phyloP scores from a whole-genome alignment of 1,140 invertebrate species.

The Adelges cooleyi region DNA sequence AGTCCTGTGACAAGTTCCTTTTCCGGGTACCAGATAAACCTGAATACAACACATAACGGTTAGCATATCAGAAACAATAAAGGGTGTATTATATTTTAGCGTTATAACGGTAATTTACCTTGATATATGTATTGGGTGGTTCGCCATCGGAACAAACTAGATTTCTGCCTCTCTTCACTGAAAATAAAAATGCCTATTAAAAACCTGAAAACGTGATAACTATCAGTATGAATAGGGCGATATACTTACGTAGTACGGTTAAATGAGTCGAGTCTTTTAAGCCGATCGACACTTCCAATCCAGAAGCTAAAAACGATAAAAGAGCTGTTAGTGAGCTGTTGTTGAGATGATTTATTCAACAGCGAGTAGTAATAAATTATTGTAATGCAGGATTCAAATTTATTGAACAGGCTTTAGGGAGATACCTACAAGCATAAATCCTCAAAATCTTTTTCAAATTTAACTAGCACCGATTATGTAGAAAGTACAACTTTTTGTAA shows the following conservation, averaged over 20 bases:
- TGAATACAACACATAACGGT: slow-evolving; percentile 29
- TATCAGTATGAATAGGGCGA: no score
- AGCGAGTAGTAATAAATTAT: no score
- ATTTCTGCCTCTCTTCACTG: slow-evolving; percentile 35
- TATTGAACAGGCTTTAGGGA: no score
- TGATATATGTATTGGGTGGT: slow-evolving; percentile 37
- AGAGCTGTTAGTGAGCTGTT: no score
- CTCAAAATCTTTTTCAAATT: no score
- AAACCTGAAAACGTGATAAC: no score
- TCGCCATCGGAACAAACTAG: slow-evolving; percentile 32
- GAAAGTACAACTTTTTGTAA: no score
- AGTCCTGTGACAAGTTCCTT: slow-evolving; percentile 42
- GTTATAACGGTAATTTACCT: slow-evolving; percentile 36
- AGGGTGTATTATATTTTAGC: slow-evolving; percentile 1
- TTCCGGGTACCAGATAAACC: slow-evolving; percentile 37
- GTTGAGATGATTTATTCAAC: no score
- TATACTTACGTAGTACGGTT: slow-evolving; percentile 1
- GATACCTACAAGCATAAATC: no score
- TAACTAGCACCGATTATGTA: no score
- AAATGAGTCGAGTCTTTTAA: slow-evolving; percentile 4
- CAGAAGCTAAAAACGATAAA: neutral
- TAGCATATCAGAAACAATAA: neutral
- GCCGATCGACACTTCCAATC: neutral
- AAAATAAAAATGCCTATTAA: neutral
- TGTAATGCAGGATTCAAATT: no score